Percentiles rank a stretch among this genome's conserved stretches.
Evolutionary conservation across 2,888 invertebrate species (phyloP).

Genomic region (Drosophila rubida): DNA sequence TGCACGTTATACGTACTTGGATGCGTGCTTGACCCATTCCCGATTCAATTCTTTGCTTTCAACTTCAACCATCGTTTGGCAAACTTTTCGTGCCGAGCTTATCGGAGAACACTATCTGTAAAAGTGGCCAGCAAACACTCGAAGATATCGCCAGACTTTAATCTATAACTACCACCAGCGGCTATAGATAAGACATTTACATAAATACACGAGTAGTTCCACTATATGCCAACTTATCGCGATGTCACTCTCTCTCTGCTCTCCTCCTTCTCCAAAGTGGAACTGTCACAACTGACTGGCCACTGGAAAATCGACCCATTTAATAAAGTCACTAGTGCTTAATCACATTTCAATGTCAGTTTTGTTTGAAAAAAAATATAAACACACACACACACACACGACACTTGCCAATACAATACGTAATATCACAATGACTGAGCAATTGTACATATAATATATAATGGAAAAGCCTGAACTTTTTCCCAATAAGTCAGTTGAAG

Average conservation of each 20-base stretch:
- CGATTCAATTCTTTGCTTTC: not conserved
- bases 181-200: constrained; percentile 55
- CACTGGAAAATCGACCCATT: constrained; percentile 50
- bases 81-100: constrained; percentile 33
- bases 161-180: constrained; percentile 26
- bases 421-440: not conserved
- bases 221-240: constrained; percentile 11
- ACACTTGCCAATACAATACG: not conserved
- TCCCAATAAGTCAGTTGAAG: not conserved
- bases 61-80: constrained; percentile 2
- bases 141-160: constrained; percentile 41
- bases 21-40: constrained; percentile 6
- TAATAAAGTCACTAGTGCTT: constrained; percentile 40
- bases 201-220: constrained; percentile 19
- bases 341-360: constrained; percentile 68
- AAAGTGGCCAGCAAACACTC: constrained; percentile 51
- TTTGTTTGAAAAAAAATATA: constrained; percentile 22
- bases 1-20: not conserved
- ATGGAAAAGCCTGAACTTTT: not conserved
- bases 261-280: not conserved
- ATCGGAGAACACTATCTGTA: constrained; percentile 50
- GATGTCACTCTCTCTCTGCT: not conserved
- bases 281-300: not conserved
- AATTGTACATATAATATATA: not conserved
- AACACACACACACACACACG: no score